A percentile compares a stretch with the other conserved stretches of the same genome.
These are phyloP conservation scores for Lithobates sylvaticus DNA, from an alignment of 2,797 vertebrate species.

Conservation along the genomic window DNA sequence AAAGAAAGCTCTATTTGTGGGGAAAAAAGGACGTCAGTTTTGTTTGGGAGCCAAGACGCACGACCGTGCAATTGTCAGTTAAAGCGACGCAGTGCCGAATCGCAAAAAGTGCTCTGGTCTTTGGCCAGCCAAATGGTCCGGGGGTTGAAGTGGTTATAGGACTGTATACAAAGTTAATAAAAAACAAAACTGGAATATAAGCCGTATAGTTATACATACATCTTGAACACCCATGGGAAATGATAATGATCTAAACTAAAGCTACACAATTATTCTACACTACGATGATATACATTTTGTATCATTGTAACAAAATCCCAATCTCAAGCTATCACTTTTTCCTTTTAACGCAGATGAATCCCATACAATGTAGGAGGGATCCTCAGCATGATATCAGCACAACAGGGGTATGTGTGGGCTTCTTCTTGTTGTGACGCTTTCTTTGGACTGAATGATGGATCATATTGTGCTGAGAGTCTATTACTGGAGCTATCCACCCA, in stretches of 20 bases:
- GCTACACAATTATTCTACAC: background rate
- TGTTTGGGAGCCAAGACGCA: too few relatives aligned
- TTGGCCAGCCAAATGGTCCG: too few relatives aligned
- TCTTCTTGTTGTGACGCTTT: slow-evolving; percentile 39
- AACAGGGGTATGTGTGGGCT: slow-evolving; percentile 54
- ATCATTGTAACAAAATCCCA: background rate
- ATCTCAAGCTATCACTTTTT: background rate
- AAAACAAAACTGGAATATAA: too few relatives aligned
- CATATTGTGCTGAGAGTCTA: slow-evolving; percentile 44
- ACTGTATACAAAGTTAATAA: too few relatives aligned
- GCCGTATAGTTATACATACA: too few relatives aligned
- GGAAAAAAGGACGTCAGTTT: too few relatives aligned
- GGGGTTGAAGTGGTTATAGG: too few relatives aligned
- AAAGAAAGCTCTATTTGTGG: too few relatives aligned
- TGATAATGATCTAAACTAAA: background rate
- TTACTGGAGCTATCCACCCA: slow-evolving; percentile 43
- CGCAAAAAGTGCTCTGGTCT: too few relatives aligned
- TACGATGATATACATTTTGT: background rate
- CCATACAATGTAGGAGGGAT: slow-evolving; percentile 14
- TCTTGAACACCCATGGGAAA: background rate
- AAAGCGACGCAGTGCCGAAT: too few relatives aligned
- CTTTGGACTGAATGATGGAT: slow-evolving; percentile 49
- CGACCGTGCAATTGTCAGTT: too few relatives aligned
- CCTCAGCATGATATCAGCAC: slow-evolving; percentile 31
- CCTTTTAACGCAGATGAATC: slow-evolving; percentile 9